Evolutionary conservation across 2,797 vertebrate species (phyloP), one percentile per base, ranked within the genome.

Genomic region (Potorous gilbertii): DNA sequence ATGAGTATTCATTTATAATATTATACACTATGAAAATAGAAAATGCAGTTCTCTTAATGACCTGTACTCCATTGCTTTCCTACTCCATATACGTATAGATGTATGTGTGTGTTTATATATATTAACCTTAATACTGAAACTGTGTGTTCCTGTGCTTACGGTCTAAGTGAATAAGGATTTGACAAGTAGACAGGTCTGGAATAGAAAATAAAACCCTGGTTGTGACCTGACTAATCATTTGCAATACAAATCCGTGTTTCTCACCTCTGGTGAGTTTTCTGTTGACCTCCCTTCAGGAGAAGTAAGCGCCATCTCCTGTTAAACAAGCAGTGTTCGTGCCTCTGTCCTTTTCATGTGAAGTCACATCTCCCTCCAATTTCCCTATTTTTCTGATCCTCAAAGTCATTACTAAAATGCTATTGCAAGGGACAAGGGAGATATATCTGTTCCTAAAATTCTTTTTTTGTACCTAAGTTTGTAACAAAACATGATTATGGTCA

Each of bases 1-100:
- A 14, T 93, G 27, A 92, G n/a, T 90, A 93, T 56, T 93, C 46
- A 81, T 40, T 92, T 94, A 91, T 55, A 94, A 91, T 81, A 94
- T n/a, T 92, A 90, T 55, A 28, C 87, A 66, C 40, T 96, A 90
- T 50, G 95, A 95, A 95, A 96, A 55, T 92, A 62, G 90, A 92
- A 95, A 14, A 62, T 93, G 21, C 16, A 89, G 81, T 54, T 96
- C 56, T 96, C 74, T 24, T 18, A 8, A 18, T 91, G 6, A 93
- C 34, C 16, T 89, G 90, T 81, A 81, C 74, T 81, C 40, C 8
- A 27, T 81, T 81, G 40, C 21, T 81, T 81, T 81, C 40, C 74
- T 46, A 10, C 74, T 81, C 40, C 40, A 81, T 81, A 81, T 24
- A 81, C 24, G 21, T 46, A 40, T 92, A 92, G 50, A 91, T 95